Conservation (phyloP, 1,140 invertebrate species). For the Cepaea nemoralis region DNA sequence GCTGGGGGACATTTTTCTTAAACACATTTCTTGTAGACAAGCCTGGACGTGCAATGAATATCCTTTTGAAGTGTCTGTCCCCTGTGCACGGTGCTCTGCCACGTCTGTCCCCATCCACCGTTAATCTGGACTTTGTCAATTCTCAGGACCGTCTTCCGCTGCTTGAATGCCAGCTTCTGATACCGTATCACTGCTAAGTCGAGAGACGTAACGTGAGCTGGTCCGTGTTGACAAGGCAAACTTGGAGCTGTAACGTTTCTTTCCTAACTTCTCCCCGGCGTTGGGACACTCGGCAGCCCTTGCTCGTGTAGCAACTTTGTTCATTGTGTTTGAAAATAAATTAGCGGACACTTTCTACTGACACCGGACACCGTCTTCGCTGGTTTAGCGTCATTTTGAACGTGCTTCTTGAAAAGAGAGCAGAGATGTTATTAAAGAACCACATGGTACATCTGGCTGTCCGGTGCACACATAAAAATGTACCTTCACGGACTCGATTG, state of each 20-base stretch:
- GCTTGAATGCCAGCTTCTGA: background rate
- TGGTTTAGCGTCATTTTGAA: constrained; percentile 35
- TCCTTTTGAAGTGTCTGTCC: background rate
- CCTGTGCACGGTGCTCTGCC: background rate
- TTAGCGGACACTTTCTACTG: constrained; percentile 42
- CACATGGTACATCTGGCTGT: constrained; percentile 32
- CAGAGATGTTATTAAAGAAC: constrained; percentile 35
- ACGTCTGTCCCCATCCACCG: background rate
- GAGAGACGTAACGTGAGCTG: constrained; percentile 9
- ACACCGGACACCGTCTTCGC: constrained; percentile 32
- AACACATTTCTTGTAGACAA: background rate
- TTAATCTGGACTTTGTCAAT: background rate
- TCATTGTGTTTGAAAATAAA: constrained; percentile 43
- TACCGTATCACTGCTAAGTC: background rate
- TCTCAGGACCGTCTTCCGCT: background rate
- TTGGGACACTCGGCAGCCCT: constrained; percentile 5
- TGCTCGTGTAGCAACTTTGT: constrained; percentile 41
- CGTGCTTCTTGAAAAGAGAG: constrained; percentile 35
- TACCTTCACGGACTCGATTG: constrained; percentile 7
- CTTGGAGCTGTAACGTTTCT: constrained; percentile 16
- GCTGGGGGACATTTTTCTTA: too few species aligned
- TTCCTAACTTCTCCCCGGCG: background rate
- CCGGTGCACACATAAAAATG: constrained; percentile 29
- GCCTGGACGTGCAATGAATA: background rate
- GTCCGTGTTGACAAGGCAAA: constrained; percentile 24